Base-by-base conservation (phyloP, 2,888 invertebrate species). In the Nomada hirtipes region DNA sequence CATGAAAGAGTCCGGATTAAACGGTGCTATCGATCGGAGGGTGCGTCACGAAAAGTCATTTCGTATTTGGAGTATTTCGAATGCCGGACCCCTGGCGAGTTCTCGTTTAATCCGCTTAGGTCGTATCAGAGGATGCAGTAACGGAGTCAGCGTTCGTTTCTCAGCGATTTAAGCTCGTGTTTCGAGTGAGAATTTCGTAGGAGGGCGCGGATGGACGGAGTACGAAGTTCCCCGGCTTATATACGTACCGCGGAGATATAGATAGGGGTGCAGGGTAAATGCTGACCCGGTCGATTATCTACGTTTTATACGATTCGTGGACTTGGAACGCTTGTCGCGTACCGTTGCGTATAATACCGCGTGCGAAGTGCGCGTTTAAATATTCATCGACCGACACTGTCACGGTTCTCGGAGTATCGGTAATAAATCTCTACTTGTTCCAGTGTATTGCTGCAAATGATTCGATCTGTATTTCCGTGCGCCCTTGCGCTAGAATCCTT, bases 1-100 rank as follows among this genome's bases (percentile, higher is more conserved):
- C 71, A 81, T 74, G 83, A 81, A 80, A 83, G 83, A 84, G 72
- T 67, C n/a, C 64, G 72, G 87, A 84, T 87, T 89, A 88, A 83
- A 81, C 84, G 68, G 26, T 64, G 67, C 26, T 81, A 86, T 86
- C 85, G 83, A 85, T 84, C 57, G 23, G 78, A 63, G 79, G 74
- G 81, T 70, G 80, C 76, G 76, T 79, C 77, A 79, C 65, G 63
- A 64, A 61, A 87, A 86, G 87, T 87, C 74, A 83, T 85, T 76
- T 79, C 82, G 36, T 79, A 76, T 63, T 75, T 53, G 63, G 63
- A 55, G 60, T 52, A 57, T 76, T 65, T 68, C 57, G 42, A 67
- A 55, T 69, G 44, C 44, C 11, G 36, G 20, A 55, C 67, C 70
- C 47, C 47, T 11, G 18, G 18, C 53, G 23, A 69, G 18, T 15